Evolutionary conservation across 2,888 invertebrate genomes (phyloP), one percentile per base, ranked within the genome.

Genomic region (Macrophya alboannulata): DNA sequence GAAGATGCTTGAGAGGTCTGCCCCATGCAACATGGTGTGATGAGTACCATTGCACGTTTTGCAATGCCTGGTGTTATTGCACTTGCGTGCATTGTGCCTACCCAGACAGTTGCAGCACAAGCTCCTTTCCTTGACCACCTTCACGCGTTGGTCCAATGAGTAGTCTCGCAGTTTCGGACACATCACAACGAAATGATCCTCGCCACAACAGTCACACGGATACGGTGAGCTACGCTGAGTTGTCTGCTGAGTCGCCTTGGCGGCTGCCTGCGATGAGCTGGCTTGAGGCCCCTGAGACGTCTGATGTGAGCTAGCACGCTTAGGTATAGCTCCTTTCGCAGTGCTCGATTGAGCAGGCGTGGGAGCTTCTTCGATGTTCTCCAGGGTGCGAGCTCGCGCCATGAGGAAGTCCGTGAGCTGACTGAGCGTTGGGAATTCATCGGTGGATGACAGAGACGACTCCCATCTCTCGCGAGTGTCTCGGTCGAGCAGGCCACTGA

Each of bases 51-150:
- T 55, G 77, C 77, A 77, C 3, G 37, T 31, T 15, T 77, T 55
- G 40, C 77, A 77, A 37, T 77, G 77, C 17, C 31, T 37, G 1
- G 51, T 5, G 17, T n/a, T 77, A 8, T 77, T 51, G 77, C 77
- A 77, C 77, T 77, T 77, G 0, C 77, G 77, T 0, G 55, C 77
- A 17, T 77, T 77, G 77, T 77, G 77, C 15, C 77, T 1, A 0
- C 77, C 77, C 3, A 77, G 37, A 10, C 55, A 77, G 5, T 77
- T 77, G 77, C 55, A 77, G 77, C 77, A 77, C n/a, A 55, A 8
- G 9, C 31, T 51, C 9, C 37, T 3, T 0, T 55, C 77, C 21
- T 77, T 77, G 1, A 77, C 77, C 1, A 77, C 17, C 37, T 8
- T 55, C 4, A 77, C 17, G 4, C 77, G 31, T 4, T 31, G 37